Evolutionary conservation across 2,113 vertebrate genomes (phyloP).

Genomic region (Promerops cafer): DNA sequence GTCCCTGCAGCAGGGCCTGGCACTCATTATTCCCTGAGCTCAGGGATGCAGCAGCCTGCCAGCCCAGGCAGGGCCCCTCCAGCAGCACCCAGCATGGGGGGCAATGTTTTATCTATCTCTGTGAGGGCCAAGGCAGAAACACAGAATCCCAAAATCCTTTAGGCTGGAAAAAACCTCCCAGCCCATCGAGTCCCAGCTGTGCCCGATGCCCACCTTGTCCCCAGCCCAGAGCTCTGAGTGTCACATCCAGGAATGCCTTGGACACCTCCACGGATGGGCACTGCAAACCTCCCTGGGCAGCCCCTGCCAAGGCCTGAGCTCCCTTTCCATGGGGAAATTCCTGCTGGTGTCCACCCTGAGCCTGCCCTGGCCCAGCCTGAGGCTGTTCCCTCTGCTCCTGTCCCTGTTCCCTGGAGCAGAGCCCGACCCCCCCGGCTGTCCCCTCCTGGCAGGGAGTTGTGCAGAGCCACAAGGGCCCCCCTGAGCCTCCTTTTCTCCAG

Average conservation of each 20-base stretch:
- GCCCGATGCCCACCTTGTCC: not conserved
- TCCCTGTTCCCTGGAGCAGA: not conserved
- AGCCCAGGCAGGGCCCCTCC: not conserved
- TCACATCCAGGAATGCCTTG: not conserved
- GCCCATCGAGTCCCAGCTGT: not conserved
- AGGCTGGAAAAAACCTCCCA: not conserved
- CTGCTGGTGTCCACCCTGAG: not conserved
- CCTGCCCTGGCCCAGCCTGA: not conserved
- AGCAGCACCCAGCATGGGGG: not conserved
- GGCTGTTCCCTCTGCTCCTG: not conserved
- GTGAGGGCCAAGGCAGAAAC: not conserved
- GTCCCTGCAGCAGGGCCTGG: not conserved
- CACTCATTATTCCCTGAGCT: not conserved
- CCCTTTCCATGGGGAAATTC: not conserved
- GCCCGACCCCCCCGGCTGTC: no score
- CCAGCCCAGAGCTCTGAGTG: not conserved
- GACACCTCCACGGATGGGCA: not conserved
- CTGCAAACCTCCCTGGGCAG: not conserved
- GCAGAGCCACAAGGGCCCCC: not conserved
- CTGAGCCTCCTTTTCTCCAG: not conserved
- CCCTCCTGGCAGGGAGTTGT: not conserved
- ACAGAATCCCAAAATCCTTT: not conserved
- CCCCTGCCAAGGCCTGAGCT: fast-evolving
- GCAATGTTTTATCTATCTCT: fast-evolving
- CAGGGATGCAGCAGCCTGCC: not conserved